These are phyloP conservation scores for Anastatus disparis DNA, from an alignment of 1,140 invertebrate species.

Conservation along the genomic window DNA sequence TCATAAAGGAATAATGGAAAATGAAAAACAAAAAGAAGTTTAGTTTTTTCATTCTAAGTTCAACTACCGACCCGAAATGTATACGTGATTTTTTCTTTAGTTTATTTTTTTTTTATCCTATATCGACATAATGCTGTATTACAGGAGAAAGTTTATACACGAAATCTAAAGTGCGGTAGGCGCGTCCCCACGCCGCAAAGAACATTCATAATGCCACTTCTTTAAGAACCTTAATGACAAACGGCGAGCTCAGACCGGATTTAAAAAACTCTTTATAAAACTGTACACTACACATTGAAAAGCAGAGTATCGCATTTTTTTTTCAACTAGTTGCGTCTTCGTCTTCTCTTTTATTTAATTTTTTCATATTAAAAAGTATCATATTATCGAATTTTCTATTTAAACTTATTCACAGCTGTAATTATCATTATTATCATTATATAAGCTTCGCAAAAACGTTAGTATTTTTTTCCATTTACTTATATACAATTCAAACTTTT, in stretches of 20 bases:
- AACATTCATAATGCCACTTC: conserved; percentile 43
- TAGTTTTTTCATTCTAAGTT: conserved; percentile 7
- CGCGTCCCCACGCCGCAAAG: conserved; percentile 9
- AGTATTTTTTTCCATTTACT: neutral
- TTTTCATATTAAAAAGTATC: conserved; percentile 36
- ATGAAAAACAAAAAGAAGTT: conserved; percentile 17
- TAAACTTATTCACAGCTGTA: conserved; percentile 34
- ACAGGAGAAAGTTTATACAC: conserved; percentile 33
- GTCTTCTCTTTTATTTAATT: conserved; percentile 17
- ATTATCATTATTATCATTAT: conserved; percentile 21
- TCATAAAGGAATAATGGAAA: neutral
- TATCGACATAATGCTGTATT: conserved; percentile 42
- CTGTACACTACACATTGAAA: conserved; percentile 41
- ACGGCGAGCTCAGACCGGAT: conserved; percentile 32
- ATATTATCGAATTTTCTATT: conserved; percentile 23
- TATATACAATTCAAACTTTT: conserved; percentile 29
- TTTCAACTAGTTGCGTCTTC: conserved; percentile 20
- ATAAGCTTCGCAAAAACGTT: conserved; percentile 6
- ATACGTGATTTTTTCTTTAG: conserved; percentile 14
- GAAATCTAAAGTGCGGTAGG: conserved; percentile 28
- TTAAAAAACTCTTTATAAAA: conserved; percentile 41
- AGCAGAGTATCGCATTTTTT: conserved; percentile 32
- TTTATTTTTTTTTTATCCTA: conserved; percentile 28
- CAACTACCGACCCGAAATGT: conserved; percentile 18
- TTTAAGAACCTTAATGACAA: conserved; percentile 36